Base-by-base conservation (phyloP, 2,797 vertebrate genomes). In the Cryptoblepharus egeriae region DNA sequence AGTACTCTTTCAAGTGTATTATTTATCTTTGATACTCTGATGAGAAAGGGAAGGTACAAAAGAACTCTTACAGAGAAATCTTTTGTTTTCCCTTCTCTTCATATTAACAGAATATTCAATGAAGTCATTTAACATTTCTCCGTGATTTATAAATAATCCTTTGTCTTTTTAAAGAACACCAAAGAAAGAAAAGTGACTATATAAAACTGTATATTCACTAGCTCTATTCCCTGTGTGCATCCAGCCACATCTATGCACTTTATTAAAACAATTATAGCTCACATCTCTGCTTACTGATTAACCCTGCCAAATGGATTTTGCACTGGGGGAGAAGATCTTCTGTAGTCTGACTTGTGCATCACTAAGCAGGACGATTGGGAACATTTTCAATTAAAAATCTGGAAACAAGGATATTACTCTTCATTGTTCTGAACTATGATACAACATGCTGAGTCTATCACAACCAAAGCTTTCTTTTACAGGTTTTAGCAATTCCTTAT, bases 81-180 rank as follows among this genome's bases (percentile, higher is more conserved):
- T 89, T 92, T 87, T 87, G 72, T 35, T 90, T 91, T 88, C 83
- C 57, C 71, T 75, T 88, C 65, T 88, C 80, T 86, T 78, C 84
- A 78, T 89, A 90, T 88, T 90, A 93, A 91, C 80, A 80, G 89
- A 90, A 91, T 93, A 92, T 87, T 93, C 90, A 90, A 75, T 91
- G 88, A 94, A 92, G 61, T 89, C 79, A 89, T 92, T 93, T 93
- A 91, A 93, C 81, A 93, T 90, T 93, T 93, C 58, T 55, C 84
- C 90, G 83, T 83, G 81, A 93, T 91, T 86, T 93, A 91, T 90
- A 91, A 93, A 92, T 88, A 93, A 92, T 92, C 84, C 87, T 92
- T 90, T 92, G 88, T 93, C 89, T 7, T 90, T 93, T 3, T 89
- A 89, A 90, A 89, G 90, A 55, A 74, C 84, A 74, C 88, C 90